Conservation (phyloP, 1,140 invertebrate species). For the Dendrolimus punctatus region DNA sequence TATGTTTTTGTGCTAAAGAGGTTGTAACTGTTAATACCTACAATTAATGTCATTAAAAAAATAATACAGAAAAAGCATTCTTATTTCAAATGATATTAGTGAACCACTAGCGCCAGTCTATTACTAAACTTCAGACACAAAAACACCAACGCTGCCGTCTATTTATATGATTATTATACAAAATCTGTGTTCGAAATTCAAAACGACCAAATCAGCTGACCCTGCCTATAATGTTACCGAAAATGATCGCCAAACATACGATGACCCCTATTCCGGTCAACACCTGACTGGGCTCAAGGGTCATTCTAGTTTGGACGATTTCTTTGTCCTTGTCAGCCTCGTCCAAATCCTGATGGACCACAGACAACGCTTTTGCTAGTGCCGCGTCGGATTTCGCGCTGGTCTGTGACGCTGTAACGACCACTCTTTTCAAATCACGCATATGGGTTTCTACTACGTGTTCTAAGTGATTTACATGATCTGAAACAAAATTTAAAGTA, state of each 20-base stretch:
- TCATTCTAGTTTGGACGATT: slow-evolving; percentile 15
- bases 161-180: too few relatives aligned
- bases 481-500: slow-evolving; percentile 20
- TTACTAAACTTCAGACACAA: too few relatives aligned
- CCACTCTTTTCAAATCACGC: slow-evolving; percentile 39
- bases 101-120: too few relatives aligned
- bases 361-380: slow-evolving; percentile 43
- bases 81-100: too few relatives aligned
- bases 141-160: too few relatives aligned
- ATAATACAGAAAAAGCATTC: too few relatives aligned
- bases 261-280: slow-evolving; percentile 44
- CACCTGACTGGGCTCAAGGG: slow-evolving; percentile 44
- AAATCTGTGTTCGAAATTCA: slow-evolving; percentile 9
- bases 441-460: slow-evolving; percentile 44
- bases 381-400: slow-evolving; percentile 56
- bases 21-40: too few relatives aligned
- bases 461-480: slow-evolving; percentile 53
- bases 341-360: slow-evolving; percentile 49
- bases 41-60: too few relatives aligned
- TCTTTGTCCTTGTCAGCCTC: slow-evolving; percentile 37
- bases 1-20: too few relatives aligned
- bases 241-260: slow-evolving; percentile 45
- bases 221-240: slow-evolving; percentile 47
- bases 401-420: slow-evolving; percentile 37
- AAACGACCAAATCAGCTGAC: slow-evolving; percentile 38